Evolutionary conservation across 1,140 invertebrate genomes (phyloP).

Genomic region (Bombus superbus): DNA sequence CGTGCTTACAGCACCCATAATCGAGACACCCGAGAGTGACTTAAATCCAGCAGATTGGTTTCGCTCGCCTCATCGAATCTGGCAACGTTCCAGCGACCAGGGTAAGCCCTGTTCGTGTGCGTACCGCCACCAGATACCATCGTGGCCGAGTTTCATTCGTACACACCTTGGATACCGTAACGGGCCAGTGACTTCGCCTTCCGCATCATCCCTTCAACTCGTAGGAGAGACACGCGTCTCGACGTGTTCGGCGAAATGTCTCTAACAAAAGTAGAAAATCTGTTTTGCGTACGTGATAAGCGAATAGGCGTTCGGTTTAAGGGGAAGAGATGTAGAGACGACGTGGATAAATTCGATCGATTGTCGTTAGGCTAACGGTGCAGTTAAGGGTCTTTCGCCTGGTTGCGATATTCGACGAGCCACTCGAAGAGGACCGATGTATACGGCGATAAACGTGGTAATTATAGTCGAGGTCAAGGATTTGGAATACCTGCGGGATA

Average conservation of each 20-base stretch:
- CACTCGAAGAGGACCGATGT: not conserved
- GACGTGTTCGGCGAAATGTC: not conserved
- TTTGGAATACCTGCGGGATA: not conserved
- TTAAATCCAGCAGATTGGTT: slow-evolving; percentile 65
- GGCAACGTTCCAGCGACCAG: slow-evolving; percentile 53
- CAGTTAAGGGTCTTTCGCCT: not conserved
- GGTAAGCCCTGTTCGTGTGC: slow-evolving; percentile 19
- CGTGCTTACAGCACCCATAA: slow-evolving; percentile 27
- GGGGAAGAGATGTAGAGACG: too few species aligned
- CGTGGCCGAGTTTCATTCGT: slow-evolving; percentile 41
- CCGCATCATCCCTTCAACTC: not conserved
- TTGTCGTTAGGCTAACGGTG: not conserved
- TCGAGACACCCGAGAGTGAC: slow-evolving; percentile 43
- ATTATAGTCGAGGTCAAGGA: not conserved
- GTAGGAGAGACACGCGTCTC: not conserved
- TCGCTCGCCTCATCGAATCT: slow-evolving; percentile 48
- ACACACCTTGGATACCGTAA: slow-evolving; percentile 12
- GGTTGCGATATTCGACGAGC: not conserved
- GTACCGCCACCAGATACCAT: slow-evolving; percentile 27
- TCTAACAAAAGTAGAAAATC: slow-evolving; percentile 2
- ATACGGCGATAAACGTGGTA: not conserved
- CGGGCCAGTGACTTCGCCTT: slow-evolving; percentile 8
- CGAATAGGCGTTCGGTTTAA: not conserved
- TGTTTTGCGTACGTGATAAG: not conserved
- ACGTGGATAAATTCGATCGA: not conserved